Base-by-base conservation (phyloP, 2,797 vertebrate species). In the Synaphobranchus kaupii region DNA sequence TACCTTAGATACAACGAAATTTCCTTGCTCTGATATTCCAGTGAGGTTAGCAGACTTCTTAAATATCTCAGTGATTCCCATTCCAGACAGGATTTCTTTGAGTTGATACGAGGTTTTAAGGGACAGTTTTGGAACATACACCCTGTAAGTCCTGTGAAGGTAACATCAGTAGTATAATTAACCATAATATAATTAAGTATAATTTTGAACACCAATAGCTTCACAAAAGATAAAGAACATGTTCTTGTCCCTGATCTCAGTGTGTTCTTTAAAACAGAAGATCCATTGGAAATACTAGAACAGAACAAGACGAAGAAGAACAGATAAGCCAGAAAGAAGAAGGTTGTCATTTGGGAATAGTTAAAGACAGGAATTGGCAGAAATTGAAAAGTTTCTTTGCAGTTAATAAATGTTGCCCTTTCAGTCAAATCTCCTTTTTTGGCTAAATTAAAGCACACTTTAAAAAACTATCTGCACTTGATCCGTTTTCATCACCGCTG, bases 31-130 rank as follows among this genome's bases (percentile, higher is more conserved):
- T 58, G 66, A 39, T 58, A 89, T 89, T 86, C 88, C 88, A 50
- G 73, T 28, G 5, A 89, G 60, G 86, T 89, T 28, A 12, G 88
- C 88, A 50, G 44, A 54, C 4, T 7, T 4, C 17, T 4, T 20
- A 82, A 89, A 89, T 44, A 89, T 84, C 22, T 89, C 88, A 17
- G 31, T 87, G 39, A 89, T 84, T 66, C 88, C 88, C 88, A 89
- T 89, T 28, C 50, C 83, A 81, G 71, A 3, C 44, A 89, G 48
- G 47, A 89, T 73, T 2, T 89, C n/a, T 28, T 89, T 34, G 44
- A 89, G 82, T 54, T 71, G 34, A 58, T 89, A 89, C n/a, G 83
- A 84, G 50, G 85, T 80, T 48, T 76, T 48, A 20, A 89, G 52
- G 34, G 88, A 85, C 78, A 89, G 80, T 89, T 87, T 89, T 48